These are phyloP conservation scores for Tenrec ecaudatus DNA, from an alignment of 2,113 vertebrate species.

Conservation along the genomic window DNA sequence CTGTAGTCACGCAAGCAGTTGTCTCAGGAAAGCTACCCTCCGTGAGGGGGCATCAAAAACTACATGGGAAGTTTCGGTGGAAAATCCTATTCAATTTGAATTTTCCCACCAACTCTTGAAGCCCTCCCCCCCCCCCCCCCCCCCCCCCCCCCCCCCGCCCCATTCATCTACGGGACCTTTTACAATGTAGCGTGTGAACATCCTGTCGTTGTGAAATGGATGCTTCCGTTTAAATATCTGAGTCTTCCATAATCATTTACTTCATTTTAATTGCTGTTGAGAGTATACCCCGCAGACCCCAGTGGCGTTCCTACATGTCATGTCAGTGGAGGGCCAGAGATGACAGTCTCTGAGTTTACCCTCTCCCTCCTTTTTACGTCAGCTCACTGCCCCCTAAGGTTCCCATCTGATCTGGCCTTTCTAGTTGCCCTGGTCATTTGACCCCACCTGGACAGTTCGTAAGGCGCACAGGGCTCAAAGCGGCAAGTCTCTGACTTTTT, in stretches of 20 bases:
- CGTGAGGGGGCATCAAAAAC: too few species aligned
- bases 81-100: too few species aligned
- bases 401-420: background rate
- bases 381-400: background rate
- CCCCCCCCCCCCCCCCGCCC: too few species aligned
- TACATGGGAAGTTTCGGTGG: too few species aligned
- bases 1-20: rapidly evolving
- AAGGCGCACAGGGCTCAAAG: background rate
- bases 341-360: background rate
- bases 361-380: background rate
- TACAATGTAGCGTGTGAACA: rapidly evolving
- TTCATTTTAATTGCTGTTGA: background rate
- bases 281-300: background rate
- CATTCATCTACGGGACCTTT: rapidly evolving
- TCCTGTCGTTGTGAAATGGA: background rate
- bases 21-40: rapidly evolving
- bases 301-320: too few species aligned
- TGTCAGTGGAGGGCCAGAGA: background rate
- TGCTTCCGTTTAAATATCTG: background rate
- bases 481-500: background rate
- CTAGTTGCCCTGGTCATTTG: background rate
- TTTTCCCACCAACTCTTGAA: too few species aligned
- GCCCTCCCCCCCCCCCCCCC: too few species aligned
- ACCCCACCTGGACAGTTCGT: background rate
- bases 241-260: background rate